phyloP scores from a whole-genome alignment of 2,113 vertebrate genomes.

The Nycticryphes semicollaris region DNA sequence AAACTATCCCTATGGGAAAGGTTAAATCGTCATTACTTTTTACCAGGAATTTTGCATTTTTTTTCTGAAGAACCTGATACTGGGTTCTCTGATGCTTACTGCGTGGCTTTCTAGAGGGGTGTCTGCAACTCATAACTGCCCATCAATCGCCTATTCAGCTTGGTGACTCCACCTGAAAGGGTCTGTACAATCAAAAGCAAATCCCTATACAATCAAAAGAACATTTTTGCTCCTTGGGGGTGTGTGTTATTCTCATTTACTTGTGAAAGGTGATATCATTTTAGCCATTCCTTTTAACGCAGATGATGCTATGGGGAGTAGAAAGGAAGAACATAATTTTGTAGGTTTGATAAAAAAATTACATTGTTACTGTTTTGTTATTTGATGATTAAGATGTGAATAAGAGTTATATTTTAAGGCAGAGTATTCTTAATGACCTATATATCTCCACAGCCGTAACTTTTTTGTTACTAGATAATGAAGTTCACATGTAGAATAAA shows the following conservation, averaged over 20 bases:
- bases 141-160: background rate
- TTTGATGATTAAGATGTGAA: background rate
- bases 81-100: background rate
- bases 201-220: background rate
- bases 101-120: background rate
- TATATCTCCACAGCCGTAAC: background rate
- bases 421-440: background rate
- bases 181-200: background rate
- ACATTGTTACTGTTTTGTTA: background rate
- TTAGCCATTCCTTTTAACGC: background rate
- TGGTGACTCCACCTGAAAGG: background rate
- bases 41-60: background rate
- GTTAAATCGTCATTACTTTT: background rate
- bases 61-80: background rate
- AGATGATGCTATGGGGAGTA: background rate
- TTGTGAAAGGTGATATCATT: background rate
- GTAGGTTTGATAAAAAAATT: background rate
- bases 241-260: background rate
- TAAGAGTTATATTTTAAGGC: background rate
- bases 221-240: background rate
- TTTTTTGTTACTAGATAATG: background rate
- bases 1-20: background rate
- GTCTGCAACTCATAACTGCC: background rate
- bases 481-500: background rate
- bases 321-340: background rate